These are phyloP conservation scores for Bombus superbus DNA, from an alignment of 1,140 invertebrate genomes.

Conservation along the genomic window DNA sequence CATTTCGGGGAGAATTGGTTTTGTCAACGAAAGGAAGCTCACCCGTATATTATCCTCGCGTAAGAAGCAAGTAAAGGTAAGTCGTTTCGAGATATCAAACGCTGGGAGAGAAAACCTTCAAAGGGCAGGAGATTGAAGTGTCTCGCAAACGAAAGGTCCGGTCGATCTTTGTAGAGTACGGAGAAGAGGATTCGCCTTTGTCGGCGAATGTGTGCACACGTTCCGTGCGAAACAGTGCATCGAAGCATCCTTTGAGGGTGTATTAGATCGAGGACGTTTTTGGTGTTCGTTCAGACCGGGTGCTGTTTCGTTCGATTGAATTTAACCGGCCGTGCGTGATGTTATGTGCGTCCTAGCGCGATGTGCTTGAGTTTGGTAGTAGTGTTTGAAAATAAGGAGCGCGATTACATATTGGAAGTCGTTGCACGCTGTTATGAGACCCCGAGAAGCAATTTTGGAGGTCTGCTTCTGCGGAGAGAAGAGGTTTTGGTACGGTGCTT, in stretches of 20 bases:
- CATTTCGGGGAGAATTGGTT: conserved; percentile 17
- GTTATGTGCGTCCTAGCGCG: background rate
- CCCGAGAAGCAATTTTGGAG: background rate
- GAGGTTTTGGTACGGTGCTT: background rate
- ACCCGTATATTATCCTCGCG: background rate
- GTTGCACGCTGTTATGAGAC: background rate
- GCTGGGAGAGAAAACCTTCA: conserved; percentile 15
- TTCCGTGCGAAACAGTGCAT: background rate
- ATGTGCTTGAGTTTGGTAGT: background rate
- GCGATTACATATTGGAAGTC: background rate
- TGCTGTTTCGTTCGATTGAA: background rate
- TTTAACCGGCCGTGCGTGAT: background rate
- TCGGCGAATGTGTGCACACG: background rate
- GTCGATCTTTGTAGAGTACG: background rate
- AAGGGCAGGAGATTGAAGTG: conserved; percentile 51
- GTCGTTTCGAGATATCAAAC: conserved; percentile 5
- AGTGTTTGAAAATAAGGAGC: background rate
- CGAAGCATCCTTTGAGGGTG: background rate
- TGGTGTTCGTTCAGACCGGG: background rate
- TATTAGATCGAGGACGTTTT: background rate
- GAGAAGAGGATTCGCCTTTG: background rate
- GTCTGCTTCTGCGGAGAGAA: background rate
- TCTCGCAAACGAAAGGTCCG: conserved; percentile 26
- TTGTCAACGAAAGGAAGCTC: background rate
- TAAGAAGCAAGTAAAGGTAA: background rate